Evolutionary conservation across 2,797 vertebrate genomes (phyloP), one percentile per base, ranked within the genome.

Genomic region (Sebastes diploproa): DNA sequence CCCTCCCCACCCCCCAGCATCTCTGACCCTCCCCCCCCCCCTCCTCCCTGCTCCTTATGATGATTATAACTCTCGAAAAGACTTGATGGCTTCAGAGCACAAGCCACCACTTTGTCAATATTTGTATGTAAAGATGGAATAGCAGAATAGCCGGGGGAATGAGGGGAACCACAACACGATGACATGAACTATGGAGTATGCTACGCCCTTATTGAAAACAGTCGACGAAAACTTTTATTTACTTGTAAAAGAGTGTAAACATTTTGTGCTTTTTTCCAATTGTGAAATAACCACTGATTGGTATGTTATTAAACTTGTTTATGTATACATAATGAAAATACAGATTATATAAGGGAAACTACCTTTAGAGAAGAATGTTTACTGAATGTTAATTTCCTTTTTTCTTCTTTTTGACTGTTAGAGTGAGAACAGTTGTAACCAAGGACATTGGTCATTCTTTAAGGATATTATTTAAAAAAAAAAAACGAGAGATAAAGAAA

Each of bases 251-350:
- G 97, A 98, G 97, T 99, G 97, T 98, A 97, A 98, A 97, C 97
- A 97, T 97, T 96, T 98, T 94, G 93, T 95, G 94, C 89, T 93
- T 97, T 97, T 97, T 97, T 97, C 97, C 96, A 98, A 96, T 98
- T 98, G 98, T 99, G 97, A 98, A 96, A 95, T 96, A 99, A 99
- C 98, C 98, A 99, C 98, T 99, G 97, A 98, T 97, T 97, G 98
- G 97, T 98, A 97, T 98, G 97, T 98, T 96, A 95, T 98, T 96
- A 97, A 97, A 98, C 96, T 94, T 95, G 95, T 97, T 97, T 96
- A 96, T 98, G 97, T 98, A 98, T 97, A 98, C 97, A 97, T 93
- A 90, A 94, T 91, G 89, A 59, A 74, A 97, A 96, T 95, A 97
- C 96, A 97, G 96, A 96, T 96, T 96, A 97, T 97, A 97, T 98